These are phyloP conservation scores for Tetranychus cinnabarinus DNA, from an alignment of 1,140 invertebrate species.

Conservation along the genomic window DNA sequence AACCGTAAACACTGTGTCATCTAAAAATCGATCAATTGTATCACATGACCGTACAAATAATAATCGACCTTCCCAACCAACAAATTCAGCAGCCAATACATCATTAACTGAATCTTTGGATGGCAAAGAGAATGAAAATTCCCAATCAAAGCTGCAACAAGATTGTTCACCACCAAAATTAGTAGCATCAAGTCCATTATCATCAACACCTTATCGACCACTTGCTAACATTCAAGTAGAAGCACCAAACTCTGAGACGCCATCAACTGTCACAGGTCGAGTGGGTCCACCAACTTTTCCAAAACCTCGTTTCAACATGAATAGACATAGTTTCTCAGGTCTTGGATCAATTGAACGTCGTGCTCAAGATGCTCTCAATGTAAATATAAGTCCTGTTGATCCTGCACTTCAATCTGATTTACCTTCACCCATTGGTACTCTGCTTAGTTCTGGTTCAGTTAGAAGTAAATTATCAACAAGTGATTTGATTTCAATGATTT, in stretches of 20 bases:
- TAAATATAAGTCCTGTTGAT: background rate
- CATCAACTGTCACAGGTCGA: background rate
- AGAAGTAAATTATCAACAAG: conserved; percentile 10
- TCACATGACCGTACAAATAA: too few relatives aligned
- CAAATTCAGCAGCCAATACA: too few relatives aligned
- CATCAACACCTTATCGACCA: background rate
- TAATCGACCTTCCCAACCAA: too few relatives aligned
- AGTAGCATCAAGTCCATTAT: background rate
- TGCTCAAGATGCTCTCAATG: background rate
- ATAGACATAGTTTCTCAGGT: background rate
- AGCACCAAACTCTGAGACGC: background rate
- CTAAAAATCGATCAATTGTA: too few relatives aligned
- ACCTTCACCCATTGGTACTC: background rate
- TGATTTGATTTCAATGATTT: conserved; percentile 15
- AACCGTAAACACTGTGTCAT: too few relatives aligned
- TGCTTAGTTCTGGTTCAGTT: background rate
- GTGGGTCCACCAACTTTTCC: background rate
- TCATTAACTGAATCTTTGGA: background rate
- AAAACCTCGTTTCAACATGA: background rate
- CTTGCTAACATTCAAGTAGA: background rate
- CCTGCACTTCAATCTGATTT: background rate
- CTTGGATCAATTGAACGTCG: background rate
- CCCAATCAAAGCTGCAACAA: background rate
- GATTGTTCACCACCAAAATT: background rate
- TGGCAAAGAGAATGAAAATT: background rate